Percentiles rank a stretch among this genome's conserved stretches.
Conservation (phyloP, 2,797 vertebrate genomes). For the Sebastes steindachneri region DNA sequence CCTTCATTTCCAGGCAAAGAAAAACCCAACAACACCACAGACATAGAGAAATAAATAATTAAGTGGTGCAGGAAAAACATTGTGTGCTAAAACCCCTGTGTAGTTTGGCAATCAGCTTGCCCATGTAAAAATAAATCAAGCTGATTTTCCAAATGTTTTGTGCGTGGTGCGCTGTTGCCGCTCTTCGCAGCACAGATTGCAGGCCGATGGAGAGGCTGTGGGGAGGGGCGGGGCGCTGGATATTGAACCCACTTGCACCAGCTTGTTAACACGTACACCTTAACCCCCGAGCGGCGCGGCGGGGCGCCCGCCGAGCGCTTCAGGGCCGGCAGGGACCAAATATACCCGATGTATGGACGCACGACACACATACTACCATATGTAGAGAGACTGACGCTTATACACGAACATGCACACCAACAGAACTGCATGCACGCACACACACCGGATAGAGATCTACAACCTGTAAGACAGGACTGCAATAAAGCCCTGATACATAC, state of each 20-base stretch:
- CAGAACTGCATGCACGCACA: not conserved
- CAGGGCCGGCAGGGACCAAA: conserved; percentile 42
- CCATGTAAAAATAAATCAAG: conserved; percentile 90
- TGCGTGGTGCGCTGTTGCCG: conserved; percentile 82
- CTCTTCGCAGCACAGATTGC: conserved; percentile 89
- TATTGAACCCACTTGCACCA: conserved; percentile 82
- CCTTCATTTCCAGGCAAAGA: conserved; percentile 63
- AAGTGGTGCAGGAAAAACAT: conserved; percentile 80
- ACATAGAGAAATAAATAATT: conserved; percentile 82
- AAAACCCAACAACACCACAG: conserved; percentile 51
- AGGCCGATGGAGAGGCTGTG: conserved; percentile 83
- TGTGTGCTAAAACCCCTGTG: conserved; percentile 89
- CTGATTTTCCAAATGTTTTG: conserved; percentile 90
- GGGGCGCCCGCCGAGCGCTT: conserved; percentile 54
- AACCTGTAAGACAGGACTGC: not conserved
- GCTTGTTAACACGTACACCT: conserved; percentile 88
- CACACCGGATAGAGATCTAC: not conserved
- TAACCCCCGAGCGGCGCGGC: conserved; percentile 77
- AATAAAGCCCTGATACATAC: not conserved
- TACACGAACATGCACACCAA: not conserved
- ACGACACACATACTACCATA: conserved; percentile 9
- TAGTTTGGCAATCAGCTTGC: conserved; percentile 85
- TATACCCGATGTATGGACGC: conserved; percentile 40
- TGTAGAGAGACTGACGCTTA: conserved; percentile 14
- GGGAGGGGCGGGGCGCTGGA: conserved; percentile 82